A percentile compares a stretch with the other conserved stretches of the same genome.
Conservation (phyloP, 2,113 vertebrate species). For the Ibidorhyncha struthersii region DNA sequence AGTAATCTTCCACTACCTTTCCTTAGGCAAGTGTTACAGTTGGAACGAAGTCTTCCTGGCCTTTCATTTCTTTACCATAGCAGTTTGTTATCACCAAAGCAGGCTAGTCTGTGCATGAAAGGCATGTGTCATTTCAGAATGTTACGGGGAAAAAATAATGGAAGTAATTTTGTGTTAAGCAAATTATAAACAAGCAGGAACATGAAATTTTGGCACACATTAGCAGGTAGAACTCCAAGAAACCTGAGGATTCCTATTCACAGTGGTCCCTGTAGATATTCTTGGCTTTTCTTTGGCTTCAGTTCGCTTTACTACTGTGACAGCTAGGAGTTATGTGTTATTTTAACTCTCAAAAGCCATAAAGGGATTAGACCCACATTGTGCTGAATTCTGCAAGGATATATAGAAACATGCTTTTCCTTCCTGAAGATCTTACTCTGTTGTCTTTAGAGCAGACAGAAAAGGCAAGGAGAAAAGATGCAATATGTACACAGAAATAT, state of each 20-base stretch:
- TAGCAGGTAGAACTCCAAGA: neutral
- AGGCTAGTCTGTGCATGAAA: neutral
- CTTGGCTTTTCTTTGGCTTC: conserved; percentile 24
- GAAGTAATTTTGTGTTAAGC: neutral
- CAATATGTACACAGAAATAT: neutral
- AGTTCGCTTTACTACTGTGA: neutral
- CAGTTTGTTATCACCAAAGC: neutral
- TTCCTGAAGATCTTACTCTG: neutral
- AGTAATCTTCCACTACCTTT: neutral
- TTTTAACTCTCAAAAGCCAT: conserved; percentile 13
- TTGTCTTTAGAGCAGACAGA: neutral
- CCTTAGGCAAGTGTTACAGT: neutral
- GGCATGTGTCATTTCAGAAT: neutral
- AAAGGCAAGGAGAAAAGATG: neutral
- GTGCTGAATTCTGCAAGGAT: neutral
- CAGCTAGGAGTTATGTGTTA: neutral
- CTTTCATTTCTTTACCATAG: neutral
- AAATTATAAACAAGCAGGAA: conserved; percentile 32
- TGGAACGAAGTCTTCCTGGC: neutral
- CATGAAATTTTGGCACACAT: neutral
- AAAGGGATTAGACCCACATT: neutral
- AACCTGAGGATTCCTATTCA: neutral
- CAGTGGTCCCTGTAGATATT: neutral
- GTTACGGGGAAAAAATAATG: neutral
- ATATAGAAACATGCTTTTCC: neutral